These are phyloP conservation scores for Polyergus mexicanus DNA, from an alignment of 1,140 invertebrate genomes.

Conservation along the genomic window DNA sequence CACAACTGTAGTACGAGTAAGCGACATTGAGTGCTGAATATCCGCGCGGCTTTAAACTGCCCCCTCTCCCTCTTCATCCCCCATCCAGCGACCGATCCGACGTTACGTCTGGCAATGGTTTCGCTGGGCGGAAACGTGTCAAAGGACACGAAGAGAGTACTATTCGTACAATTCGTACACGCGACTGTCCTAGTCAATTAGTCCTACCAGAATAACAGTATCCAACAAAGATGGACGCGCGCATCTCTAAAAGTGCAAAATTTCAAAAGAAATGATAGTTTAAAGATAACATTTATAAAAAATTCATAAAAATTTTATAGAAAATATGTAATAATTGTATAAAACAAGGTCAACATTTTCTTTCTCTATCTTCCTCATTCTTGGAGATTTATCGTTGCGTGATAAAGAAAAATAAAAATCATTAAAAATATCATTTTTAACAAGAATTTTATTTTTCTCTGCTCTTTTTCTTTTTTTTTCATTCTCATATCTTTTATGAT, in stretches of 20 bases:
- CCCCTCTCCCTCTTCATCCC: not conserved
- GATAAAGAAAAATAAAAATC: not conserved
- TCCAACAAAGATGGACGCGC: not conserved
- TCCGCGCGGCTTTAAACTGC: constrained; percentile 54
- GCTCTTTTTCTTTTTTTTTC: too few species aligned
- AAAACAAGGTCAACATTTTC: not conserved
- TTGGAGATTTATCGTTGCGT: not conserved
- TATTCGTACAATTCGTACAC: constrained; percentile 9
- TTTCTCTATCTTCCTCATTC: not conserved
- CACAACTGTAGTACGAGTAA: constrained; percentile 28
- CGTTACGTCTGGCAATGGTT: constrained; percentile 37
- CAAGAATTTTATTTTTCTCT: not conserved
- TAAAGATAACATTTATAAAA: not conserved
- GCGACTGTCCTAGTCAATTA: constrained; percentile 30
- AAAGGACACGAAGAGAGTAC: constrained; percentile 40
- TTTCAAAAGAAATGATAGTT: not conserved
- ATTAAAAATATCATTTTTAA: not conserved
- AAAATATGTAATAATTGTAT: not conserved
- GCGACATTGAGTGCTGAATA: constrained; percentile 34
- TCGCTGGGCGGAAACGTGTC: constrained; percentile 33
- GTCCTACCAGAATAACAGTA: not conserved
- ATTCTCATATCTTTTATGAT: too few species aligned
- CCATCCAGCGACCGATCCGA: not conserved
- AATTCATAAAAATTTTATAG: not conserved
- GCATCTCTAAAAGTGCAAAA: not conserved